phyloP scores from a whole-genome alignment of 2,113 vertebrate species.

The Arizona elegans region DNA sequence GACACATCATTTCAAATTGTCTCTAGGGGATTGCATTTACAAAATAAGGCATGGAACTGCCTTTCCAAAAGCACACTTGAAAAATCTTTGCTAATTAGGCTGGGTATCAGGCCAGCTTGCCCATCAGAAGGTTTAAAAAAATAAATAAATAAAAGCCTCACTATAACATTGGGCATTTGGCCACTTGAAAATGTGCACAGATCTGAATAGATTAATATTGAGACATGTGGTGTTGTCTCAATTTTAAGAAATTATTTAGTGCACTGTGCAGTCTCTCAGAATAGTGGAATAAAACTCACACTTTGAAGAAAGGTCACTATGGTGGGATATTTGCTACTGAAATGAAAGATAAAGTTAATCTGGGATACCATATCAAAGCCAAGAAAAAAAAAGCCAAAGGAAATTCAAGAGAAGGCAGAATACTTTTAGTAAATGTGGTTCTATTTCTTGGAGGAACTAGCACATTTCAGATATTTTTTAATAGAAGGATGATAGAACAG shows the following conservation, averaged over 20 bases:
- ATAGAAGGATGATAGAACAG: neutral
- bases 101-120: neutral
- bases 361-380: neutral
- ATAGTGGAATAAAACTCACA: neutral
- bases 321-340: neutral
- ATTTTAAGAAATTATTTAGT: neutral
- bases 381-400: neutral
- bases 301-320: neutral
- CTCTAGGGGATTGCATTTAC: conserved; percentile 6
- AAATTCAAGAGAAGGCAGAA: neutral
- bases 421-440: neutral
- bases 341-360: neutral
- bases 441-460: neutral
- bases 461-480: neutral
- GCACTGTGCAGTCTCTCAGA: neutral
- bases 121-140: neutral
- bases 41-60: neutral
- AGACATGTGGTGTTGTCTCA: neutral
- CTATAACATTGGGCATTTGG: neutral
- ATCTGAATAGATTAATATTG: neutral
- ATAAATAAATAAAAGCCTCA: neutral
- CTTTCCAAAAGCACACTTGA: conserved; percentile 18
- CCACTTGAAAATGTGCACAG: neutral
- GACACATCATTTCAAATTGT: conserved; percentile 42
- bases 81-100: neutral